A percentile compares a stretch with the other conserved stretches of the same genome.
These are phyloP conservation scores for Zaprionus africanus DNA, from an alignment of 1,140 invertebrate genomes.

Conservation along the genomic window DNA sequence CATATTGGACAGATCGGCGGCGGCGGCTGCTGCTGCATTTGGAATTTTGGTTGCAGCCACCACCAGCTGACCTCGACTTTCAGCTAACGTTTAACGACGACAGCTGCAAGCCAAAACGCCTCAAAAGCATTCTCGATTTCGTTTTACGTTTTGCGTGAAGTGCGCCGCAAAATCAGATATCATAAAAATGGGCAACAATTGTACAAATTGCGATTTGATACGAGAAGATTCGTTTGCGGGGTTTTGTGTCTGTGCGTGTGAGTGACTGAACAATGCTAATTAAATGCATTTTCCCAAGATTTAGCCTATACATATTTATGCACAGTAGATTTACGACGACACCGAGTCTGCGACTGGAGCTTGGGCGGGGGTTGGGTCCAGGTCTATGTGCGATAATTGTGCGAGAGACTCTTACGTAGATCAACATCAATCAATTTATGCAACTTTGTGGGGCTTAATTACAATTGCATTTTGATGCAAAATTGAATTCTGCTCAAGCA, in stretches of 20 bases:
- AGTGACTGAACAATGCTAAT: slow-evolving; percentile 5
- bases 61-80: slow-evolving; percentile 75
- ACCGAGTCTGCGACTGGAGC: neutral
- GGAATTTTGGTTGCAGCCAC: slow-evolving; percentile 70
- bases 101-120: slow-evolving; percentile 43
- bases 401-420: slow-evolving; percentile 5
- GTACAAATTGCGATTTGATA: slow-evolving; percentile 10
- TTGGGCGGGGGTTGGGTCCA: neutral
- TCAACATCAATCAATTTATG: slow-evolving; percentile 34
- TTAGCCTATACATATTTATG: neutral
- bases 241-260: neutral
- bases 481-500: slow-evolving; percentile 37
- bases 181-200: slow-evolving; percentile 6
- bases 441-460: slow-evolving; percentile 49
- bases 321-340: neutral
- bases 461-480: slow-evolving; percentile 58
- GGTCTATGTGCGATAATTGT: slow-evolving; percentile 1
- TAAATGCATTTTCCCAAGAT: slow-evolving; percentile 43
- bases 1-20: slow-evolving; percentile 58
- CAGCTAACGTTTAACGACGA: slow-evolving; percentile 38
- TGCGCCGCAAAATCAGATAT: slow-evolving; percentile 1
- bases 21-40: slow-evolving; percentile 64
- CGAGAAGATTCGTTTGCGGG: neutral
- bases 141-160: slow-evolving; percentile 1
- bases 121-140: slow-evolving; percentile 38